Percentiles rank a stretch among this genome's conserved stretches.
These are phyloP conservation scores for Phylloscopus trochiloides DNA, from an alignment of 2,113 vertebrate genomes.

Conservation along the genomic window DNA sequence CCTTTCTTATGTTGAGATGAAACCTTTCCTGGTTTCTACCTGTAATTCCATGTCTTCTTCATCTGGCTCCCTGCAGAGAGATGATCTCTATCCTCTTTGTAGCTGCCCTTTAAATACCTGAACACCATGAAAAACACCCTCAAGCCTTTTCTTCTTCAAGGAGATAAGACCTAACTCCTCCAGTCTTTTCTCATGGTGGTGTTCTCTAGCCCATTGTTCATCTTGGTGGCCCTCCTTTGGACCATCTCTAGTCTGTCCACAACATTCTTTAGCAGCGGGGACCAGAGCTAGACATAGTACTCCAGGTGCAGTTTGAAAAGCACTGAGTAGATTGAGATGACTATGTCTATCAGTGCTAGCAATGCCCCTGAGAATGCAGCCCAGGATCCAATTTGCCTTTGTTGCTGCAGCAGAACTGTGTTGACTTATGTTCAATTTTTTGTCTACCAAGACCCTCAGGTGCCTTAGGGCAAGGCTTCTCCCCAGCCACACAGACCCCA, in stretches of 20 bases:
- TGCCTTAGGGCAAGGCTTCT: neutral
- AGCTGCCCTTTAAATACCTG: neutral
- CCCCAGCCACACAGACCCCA: no score
- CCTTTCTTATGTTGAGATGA: neutral
- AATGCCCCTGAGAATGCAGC: neutral
- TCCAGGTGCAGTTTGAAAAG: neutral
- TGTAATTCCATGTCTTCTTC: neutral
- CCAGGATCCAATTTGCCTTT: neutral
- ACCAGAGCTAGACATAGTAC: no score
- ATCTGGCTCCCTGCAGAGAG: neutral
- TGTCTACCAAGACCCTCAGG: neutral
- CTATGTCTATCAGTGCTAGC: rapidly evolving
- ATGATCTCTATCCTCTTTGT: neutral
- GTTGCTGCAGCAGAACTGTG: neutral
- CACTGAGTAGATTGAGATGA: neutral
- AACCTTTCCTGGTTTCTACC: neutral
- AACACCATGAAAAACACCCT: neutral
- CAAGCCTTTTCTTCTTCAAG: neutral
- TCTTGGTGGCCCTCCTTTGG: neutral
- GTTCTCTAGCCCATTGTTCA: neutral
- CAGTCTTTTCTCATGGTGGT: neutral
- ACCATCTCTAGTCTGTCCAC: neutral
- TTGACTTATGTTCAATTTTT: neutral
- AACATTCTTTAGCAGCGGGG: neutral
- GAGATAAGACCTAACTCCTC: neutral